phyloP scores from a whole-genome alignment of 2,888 invertebrate species.

The Habroteleia sp. region DNA sequence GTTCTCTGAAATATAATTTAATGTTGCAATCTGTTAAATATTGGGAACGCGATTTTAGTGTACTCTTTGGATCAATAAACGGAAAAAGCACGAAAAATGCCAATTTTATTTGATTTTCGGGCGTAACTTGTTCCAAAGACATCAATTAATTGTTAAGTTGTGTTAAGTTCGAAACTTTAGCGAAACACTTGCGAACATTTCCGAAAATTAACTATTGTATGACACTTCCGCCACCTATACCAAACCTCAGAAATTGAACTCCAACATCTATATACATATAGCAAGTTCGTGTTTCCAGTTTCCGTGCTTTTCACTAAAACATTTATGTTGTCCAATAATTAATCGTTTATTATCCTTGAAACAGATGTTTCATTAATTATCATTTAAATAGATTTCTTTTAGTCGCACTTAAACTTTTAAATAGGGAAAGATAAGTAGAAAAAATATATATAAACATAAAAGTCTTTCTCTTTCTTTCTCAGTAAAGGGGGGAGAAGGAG shows the following conservation, averaged over 20 bases:
- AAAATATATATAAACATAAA: too few species aligned
- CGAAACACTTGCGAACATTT: conserved; percentile 42
- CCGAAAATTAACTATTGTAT: conserved; percentile 58
- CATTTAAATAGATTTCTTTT: neutral
- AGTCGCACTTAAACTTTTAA: too few species aligned
- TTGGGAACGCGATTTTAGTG: too few species aligned
- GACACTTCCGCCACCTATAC: conserved; percentile 54
- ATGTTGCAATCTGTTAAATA: too few species aligned
- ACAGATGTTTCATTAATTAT: conserved; percentile 11
- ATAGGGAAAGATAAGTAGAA: too few species aligned
- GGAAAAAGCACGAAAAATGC: too few species aligned
- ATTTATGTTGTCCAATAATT: conserved; percentile 32
- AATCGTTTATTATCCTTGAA: conserved; percentile 12
- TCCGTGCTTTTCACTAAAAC: conserved; percentile 22
- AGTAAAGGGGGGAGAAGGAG: too few species aligned
- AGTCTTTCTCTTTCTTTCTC: too few species aligned
- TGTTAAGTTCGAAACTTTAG: conserved; percentile 42
- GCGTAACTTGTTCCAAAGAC: conserved; percentile 20
- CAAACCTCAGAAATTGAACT: conserved; percentile 54
- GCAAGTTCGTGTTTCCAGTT: conserved; percentile 31
- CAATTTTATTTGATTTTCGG: conserved; percentile 37
- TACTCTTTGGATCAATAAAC: too few species aligned
- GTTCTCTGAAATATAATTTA: too few species aligned
- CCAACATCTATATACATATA: conserved; percentile 8
- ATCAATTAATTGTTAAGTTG: conserved; percentile 56